Percentiles rank a stretch among this genome's conserved stretches.
phyloP scores from a whole-genome alignment of 2,888 invertebrate species.

The Caenorhabditis becei region DNA sequence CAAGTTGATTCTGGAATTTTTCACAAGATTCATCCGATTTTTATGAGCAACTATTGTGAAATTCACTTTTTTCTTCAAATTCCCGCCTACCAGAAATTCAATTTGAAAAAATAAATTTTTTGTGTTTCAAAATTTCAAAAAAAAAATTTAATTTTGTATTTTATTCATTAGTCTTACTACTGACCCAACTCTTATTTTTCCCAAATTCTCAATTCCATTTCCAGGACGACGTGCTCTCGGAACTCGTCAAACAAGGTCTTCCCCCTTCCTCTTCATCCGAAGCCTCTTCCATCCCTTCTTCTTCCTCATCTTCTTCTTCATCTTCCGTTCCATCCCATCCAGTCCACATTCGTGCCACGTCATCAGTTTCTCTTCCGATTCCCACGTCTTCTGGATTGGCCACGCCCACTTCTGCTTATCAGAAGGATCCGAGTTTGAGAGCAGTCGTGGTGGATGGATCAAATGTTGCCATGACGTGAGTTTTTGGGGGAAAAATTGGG shows the following conservation, averaged over 20 bases:
- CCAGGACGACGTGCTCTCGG: conserved; percentile 56
- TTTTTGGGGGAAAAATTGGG: conserved; percentile 26
- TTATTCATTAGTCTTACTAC: neutral
- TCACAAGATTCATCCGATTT: no score
- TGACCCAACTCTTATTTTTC: no score
- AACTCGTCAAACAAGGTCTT: conserved; percentile 46
- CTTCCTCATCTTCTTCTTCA: no score
- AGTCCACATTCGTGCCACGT: conserved; percentile 12
- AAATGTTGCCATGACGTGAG: conserved; percentile 93
- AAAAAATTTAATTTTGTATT: no score
- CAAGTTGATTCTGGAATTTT: no score
- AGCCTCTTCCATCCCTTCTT: conserved; percentile 9
- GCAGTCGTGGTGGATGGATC: conserved; percentile 94
- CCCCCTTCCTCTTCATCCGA: neutral
- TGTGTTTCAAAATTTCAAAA: no score
- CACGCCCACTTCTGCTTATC: neutral
- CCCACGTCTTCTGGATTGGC: conserved; percentile 1
- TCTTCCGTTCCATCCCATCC: neutral
- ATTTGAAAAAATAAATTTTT: no score
- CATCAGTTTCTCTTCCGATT: conserved; percentile 4
- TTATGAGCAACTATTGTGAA: no score
- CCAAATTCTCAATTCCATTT: neutral
- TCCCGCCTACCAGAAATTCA: no score
- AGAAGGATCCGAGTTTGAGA: conserved; percentile 82
- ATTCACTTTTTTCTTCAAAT: no score